Evolutionary conservation across 2,888 invertebrate genomes (phyloP).

Genomic region (Cheilosia pagana): DNA sequence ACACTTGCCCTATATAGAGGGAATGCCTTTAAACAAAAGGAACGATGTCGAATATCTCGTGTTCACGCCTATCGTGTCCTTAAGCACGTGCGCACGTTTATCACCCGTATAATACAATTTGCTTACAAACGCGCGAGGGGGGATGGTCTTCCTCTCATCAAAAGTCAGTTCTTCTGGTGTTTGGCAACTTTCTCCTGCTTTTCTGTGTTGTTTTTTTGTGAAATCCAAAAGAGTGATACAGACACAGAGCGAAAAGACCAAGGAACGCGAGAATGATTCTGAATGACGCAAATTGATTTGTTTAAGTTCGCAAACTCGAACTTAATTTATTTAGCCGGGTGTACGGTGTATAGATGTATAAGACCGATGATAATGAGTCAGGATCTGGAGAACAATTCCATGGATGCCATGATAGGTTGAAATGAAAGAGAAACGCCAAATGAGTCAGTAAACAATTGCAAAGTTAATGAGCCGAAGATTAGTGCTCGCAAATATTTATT

Average conservation of each 20-base stretch:
- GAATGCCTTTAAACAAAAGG: background rate
- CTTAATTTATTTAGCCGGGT: constrained; percentile 28
- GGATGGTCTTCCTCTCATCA: background rate
- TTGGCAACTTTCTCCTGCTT: background rate
- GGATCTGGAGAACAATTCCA: constrained; percentile 24
- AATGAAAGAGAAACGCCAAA: constrained; percentile 29
- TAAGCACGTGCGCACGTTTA: constrained; percentile 64
- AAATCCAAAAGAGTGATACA: background rate
- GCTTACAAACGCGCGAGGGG: constrained; percentile 10
- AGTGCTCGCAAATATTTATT: background rate
- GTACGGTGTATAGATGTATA: background rate
- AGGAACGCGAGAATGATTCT: background rate
- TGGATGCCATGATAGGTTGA: constrained; percentile 1
- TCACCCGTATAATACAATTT: constrained; percentile 47
- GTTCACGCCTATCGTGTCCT: constrained; percentile 44
- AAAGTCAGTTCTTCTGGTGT: background rate
- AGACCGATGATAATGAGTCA: constrained; percentile 35
- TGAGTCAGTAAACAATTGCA: constrained; percentile 41
- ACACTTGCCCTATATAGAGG: background rate
- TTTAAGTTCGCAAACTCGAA: constrained; percentile 39
- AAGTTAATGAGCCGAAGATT: constrained; percentile 15
- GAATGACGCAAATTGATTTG: constrained; percentile 67
- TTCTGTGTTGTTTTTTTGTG: background rate
- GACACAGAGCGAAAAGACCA: background rate
- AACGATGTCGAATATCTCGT: constrained; percentile 7